Evolutionary conservation across 2,888 invertebrate species (phyloP).

Genomic region (Conchocele bisecta): DNA sequence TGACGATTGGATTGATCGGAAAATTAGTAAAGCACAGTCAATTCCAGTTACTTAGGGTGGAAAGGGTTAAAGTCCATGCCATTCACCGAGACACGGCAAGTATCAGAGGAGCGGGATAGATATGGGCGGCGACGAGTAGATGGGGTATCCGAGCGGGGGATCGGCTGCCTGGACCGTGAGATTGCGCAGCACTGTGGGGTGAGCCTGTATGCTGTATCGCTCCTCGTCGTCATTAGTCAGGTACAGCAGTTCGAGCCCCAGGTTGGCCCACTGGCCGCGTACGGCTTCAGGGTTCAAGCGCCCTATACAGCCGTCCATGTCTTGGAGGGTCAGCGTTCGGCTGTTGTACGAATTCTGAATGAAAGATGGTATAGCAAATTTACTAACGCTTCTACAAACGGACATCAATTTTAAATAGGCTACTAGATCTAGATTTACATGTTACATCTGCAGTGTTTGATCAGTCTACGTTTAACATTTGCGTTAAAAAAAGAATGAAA

Average conservation of each 20-base stretch:
- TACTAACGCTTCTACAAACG: too few relatives aligned
- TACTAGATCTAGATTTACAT: too few relatives aligned
- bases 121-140: slow-evolving; percentile 79
- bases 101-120: slow-evolving; percentile 73
- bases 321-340: slow-evolving; percentile 80
- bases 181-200: slow-evolving; percentile 82
- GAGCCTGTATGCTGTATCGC: slow-evolving; percentile 84
- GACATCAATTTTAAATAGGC: too few relatives aligned
- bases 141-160: slow-evolving; percentile 83
- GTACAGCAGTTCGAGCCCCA: slow-evolving; percentile 83
- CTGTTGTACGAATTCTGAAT: slow-evolving; percentile 81
- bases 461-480: too few relatives aligned
- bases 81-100: too few relatives aligned
- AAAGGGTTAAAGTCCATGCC: too few relatives aligned
- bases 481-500: too few relatives aligned
- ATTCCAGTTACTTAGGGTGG: too few relatives aligned
- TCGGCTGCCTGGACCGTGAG: slow-evolving; percentile 83
- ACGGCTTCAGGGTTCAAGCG: slow-evolving; percentile 82
- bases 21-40: too few relatives aligned
- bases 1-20: too few relatives aligned
- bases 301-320: slow-evolving; percentile 79
- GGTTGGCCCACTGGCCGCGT: slow-evolving; percentile 84
- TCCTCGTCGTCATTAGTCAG: slow-evolving; percentile 85
- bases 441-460: too few relatives aligned
- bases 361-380: too few relatives aligned